Base-by-base conservation (phyloP, 2,113 vertebrate genomes). In the Chaenogobius annularis region DNA sequence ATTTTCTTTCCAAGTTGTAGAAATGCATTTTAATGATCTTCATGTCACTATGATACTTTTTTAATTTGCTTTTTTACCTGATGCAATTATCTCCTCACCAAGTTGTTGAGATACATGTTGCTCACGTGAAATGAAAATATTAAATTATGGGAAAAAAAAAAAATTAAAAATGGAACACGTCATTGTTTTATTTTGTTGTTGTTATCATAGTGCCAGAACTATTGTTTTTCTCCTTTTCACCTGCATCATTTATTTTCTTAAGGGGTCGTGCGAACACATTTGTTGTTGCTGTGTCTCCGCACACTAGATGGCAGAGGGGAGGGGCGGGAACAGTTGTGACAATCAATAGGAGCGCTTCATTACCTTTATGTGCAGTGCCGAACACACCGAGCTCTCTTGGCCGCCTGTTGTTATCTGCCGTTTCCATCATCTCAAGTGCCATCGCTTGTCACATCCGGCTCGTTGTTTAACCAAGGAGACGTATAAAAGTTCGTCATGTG, bases 331-430 rank as follows among this genome's bases (percentile, higher is more conserved):
- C 50, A n/a, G 50, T 10, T 2, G 19, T 54, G 50, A 54, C 50
- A 58, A 92, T 92, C 88, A 86, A 92, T 92, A 85, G 58, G 66
- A 89, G 89, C 74, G 85, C 87, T 87, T 86, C 85, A 89, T 91
- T 91, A 90, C 77, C 26, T 90, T 88, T 88, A 86, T 90, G 81
- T 87, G 67, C 73, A 74, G 23, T 63, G 72, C 77, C 73, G 80
- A 82, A 73, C 76, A 83, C 79, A 75, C 43, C 54, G 56, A 52
- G 75, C 71, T 81, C 23, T 40, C 79, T 70, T 72, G 2, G 3
- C 73, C 22, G 19, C 35, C 55, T 9, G 37, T 73, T 74, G 68
- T 71, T 78, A 78, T 50, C 48, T n/a, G 65, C 44, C 66, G 67
- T 83, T 77, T 76, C 77, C 74, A 55, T 66, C 73, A 26, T 66